Evolutionary conservation across 2,797 vertebrate genomes (phyloP).

Genomic region (Luscinia luscinia): DNA sequence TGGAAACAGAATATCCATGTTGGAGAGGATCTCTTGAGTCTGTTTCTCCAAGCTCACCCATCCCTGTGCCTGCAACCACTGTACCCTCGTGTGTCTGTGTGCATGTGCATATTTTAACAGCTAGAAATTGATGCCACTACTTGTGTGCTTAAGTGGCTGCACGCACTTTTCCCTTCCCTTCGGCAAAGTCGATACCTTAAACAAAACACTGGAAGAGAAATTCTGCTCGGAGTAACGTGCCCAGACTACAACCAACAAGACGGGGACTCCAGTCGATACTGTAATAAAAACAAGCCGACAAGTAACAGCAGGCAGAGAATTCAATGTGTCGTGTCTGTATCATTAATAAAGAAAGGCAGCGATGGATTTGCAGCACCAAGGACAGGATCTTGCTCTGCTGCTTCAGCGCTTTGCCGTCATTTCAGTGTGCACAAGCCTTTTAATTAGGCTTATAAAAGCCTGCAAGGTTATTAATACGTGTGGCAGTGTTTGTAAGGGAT

Average conservation of each 20-base stretch:
- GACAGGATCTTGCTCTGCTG: not conserved
- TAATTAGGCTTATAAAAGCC: not conserved
- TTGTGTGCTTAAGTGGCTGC: not conserved
- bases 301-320: not conserved
- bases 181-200: slow-evolving; percentile 33
- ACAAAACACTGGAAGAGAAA: not conserved
- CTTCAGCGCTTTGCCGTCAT: not conserved
- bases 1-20: not conserved
- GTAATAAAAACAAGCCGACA: not conserved
- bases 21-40: not conserved
- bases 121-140: not conserved
- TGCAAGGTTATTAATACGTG: not conserved
- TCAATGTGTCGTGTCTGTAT: not conserved
- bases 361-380: not conserved
- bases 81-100: rapidly evolving
- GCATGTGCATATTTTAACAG: not conserved
- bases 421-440: not conserved
- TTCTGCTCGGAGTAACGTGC: not conserved
- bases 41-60: not conserved
- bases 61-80: not conserved
- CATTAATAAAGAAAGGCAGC: not conserved
- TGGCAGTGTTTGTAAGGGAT: not conserved
- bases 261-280: not conserved
- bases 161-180: not conserved
- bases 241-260: not conserved